Base-by-base conservation (phyloP, 2,113 vertebrate species). In the Notarius quadriscutis region DNA sequence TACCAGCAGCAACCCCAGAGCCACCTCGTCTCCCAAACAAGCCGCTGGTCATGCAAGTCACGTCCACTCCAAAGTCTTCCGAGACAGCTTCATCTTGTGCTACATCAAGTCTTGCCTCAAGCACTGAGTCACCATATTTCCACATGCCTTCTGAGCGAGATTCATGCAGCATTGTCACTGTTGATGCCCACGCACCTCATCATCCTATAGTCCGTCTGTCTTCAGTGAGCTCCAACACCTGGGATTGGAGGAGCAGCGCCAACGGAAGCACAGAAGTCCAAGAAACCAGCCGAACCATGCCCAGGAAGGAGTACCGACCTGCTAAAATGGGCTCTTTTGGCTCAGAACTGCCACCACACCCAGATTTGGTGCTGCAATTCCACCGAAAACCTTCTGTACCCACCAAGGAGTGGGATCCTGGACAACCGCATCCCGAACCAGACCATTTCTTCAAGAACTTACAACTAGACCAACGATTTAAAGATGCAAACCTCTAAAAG, bases 1-100 rank as follows among this genome's bases (percentile, higher is more conserved):
- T 91, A 6, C 93, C 87, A 91, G 90, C 48, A 57, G 93, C 55
- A 93, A 94, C 48, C 86, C 93, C 84, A 83, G 97, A 88, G 94
- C 96, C 69, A 84, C 97, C 92, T 89, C 97, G 93, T 93, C 96
- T 94, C 93, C 93, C 97, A 63, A 97, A 95, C 92, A 97, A 99
- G 92, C 97, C 97, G 11, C 95, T 98, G 72, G 97, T 99, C 63
- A 98, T 99, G 97, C 98, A 99, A 92, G 98, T 99, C 50, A 98
- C 99, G 81, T 95, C 97, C 87, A 96, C 99, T 95, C 98, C 98
- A 88, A 99, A 99, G 87, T 95, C 95, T 1, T 96, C 96, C 0
- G 98, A 99, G 84, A 96, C 97, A 0, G 90, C 93, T 84, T 95
- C 95, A 0, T 96, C 96, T 1, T 96, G 95, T 0, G 95, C 95